A percentile compares a stretch with the other conserved stretches of the same genome.
These are phyloP conservation scores for Glaucopsyche alexis DNA, from an alignment of 2,888 invertebrate genomes.

Conservation along the genomic window DNA sequence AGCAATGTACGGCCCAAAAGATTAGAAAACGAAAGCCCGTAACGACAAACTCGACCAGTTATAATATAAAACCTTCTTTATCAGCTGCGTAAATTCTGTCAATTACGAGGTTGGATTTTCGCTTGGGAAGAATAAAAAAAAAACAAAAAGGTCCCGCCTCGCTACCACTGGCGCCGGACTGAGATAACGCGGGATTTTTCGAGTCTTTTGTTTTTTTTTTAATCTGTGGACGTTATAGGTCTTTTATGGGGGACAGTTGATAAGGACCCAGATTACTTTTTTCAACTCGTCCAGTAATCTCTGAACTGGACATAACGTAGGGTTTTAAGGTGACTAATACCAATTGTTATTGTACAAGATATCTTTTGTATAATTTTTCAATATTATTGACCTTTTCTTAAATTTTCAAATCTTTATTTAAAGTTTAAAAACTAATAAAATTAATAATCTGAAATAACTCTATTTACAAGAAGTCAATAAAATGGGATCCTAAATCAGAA, in stretches of 20 bases:
- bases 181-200: slow-evolving; percentile 56
- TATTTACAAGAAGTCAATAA: no score
- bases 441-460: no score
- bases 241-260: slow-evolving; percentile 56
- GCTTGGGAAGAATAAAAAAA: slow-evolving; percentile 45
- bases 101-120: slow-evolving; percentile 56
- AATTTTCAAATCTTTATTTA: no score
- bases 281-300: slow-evolving; percentile 46
- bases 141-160: slow-evolving; percentile 46
- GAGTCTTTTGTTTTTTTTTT: slow-evolving; percentile 56
- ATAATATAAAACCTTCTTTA: slow-evolving; percentile 54
- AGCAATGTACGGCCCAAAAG: slow-evolving; percentile 33
- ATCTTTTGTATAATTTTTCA: not conserved
- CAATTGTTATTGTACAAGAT: slow-evolving; percentile 20
- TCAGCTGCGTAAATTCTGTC: slow-evolving; percentile 68
- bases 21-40: slow-evolving; percentile 37
- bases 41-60: slow-evolving; percentile 41
- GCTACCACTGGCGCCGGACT: slow-evolving; percentile 62
- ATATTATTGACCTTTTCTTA: no score
- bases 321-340: slow-evolving; percentile 25
- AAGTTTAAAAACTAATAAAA: no score
- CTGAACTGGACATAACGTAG: slow-evolving; percentile 32
- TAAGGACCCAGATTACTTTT: slow-evolving; percentile 49
- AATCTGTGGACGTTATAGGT: slow-evolving; percentile 50
- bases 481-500: no score